Conservation (phyloP, 2,888 invertebrate genomes). For the Macrosoma leucophasiata region DNA sequence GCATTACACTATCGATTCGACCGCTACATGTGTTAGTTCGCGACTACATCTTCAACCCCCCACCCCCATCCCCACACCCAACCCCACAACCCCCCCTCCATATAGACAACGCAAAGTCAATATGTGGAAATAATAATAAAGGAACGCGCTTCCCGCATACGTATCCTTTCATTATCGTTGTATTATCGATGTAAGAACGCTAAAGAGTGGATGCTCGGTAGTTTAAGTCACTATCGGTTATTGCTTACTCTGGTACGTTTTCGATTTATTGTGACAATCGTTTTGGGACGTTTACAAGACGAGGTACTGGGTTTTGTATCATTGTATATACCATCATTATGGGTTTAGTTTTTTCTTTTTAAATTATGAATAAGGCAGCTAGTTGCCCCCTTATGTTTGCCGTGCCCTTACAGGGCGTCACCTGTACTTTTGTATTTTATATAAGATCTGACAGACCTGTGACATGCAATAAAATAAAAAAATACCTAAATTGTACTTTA, state of each 20-base stretch:
- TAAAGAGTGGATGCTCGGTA: constrained; percentile 31
- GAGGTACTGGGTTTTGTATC: too few relatives aligned
- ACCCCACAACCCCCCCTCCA: constrained; percentile 19
- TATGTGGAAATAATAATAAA: constrained; percentile 74
- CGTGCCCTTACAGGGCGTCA: too few relatives aligned
- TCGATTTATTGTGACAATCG: constrained; percentile 30
- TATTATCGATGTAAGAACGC: constrained; percentile 44
- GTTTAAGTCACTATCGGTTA: constrained; percentile 36
- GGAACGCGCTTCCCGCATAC: constrained; percentile 59
- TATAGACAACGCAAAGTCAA: constrained; percentile 65
- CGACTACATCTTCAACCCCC: constrained; percentile 39
- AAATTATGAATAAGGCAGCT: too few relatives aligned
- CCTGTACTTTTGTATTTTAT: too few relatives aligned
- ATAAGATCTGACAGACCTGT: too few relatives aligned
- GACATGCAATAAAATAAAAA: too few relatives aligned
- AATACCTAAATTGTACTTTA: too few relatives aligned
- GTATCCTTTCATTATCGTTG: constrained; percentile 56
- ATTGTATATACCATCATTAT: too few relatives aligned
- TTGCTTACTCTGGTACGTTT: constrained; percentile 33
- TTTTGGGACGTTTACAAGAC: too few relatives aligned
- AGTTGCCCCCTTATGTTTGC: too few relatives aligned
- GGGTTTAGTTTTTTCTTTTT: too few relatives aligned
- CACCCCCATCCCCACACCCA: constrained; percentile 22
- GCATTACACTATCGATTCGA: constrained; percentile 58
- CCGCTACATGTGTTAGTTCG: constrained; percentile 54